Conservation (phyloP, 2,113 vertebrate species). For the Passer domesticus region DNA sequence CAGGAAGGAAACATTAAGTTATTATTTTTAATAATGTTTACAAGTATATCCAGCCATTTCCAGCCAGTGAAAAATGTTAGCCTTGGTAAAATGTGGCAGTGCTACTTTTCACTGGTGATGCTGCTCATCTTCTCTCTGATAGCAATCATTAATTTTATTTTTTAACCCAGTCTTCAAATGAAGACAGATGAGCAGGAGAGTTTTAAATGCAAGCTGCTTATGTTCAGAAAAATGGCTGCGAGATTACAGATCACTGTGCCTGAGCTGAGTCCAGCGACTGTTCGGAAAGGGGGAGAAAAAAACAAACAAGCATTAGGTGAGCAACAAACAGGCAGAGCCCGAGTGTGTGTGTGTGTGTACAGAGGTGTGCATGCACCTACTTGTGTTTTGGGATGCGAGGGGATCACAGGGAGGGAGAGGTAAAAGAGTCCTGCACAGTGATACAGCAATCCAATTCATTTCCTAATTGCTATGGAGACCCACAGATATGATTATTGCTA, state of each 20-base stretch:
- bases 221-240: conserved; percentile 80
- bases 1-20: conserved; percentile 92
- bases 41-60: conserved; percentile 91
- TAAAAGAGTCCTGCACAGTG: not conserved
- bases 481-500: conserved; percentile 27
- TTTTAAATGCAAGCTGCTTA: conserved; percentile 85
- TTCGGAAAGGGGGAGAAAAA: conserved; percentile 29
- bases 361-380: not conserved
- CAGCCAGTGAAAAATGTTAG: conserved; percentile 89
- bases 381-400: fast-evolving
- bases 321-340: not conserved
- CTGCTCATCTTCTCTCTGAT: conserved; percentile 87
- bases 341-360: not conserved
- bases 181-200: conserved; percentile 84
- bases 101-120: conserved; percentile 88
- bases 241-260: conserved; percentile 71
- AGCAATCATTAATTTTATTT: conserved; percentile 94
- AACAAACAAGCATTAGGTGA: conserved; percentile 12
- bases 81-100: conserved; percentile 88
- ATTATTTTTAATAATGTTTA: conserved; percentile 98
- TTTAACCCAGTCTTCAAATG: conserved; percentile 91
- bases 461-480: conserved; percentile 45
- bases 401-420: not conserved
- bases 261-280: conserved; percentile 48
- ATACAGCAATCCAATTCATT: not conserved